Percentiles rank a stretch among this genome's conserved stretches.
These are phyloP conservation scores for Bufotes viridis DNA, from an alignment of 2,797 vertebrate species.

Conservation along the genomic window DNA sequence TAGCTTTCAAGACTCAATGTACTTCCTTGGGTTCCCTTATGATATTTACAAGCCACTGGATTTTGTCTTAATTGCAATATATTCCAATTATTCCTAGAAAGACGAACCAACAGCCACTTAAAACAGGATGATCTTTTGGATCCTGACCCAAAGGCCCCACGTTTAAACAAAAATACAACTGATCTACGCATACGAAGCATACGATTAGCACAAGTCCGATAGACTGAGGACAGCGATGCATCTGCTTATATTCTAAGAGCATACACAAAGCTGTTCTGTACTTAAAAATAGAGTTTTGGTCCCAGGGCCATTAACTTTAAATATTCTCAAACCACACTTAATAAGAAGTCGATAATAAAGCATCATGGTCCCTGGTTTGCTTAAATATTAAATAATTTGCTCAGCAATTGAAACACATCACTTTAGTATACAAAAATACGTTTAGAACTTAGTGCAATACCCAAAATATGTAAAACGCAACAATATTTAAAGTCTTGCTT, in stretches of 20 bases:
- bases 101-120: not conserved
- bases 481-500: conserved; percentile 57
- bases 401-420: conserved; percentile 37
- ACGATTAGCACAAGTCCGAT: not conserved
- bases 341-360: conserved; percentile 16
- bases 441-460: conserved; percentile 54
- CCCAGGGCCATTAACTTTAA: not conserved
- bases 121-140: not conserved
- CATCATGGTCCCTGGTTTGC: conserved; percentile 17
- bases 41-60: not conserved
- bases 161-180: not conserved
- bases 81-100: not conserved
- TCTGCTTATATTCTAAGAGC: conserved; percentile 1
- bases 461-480: conserved; percentile 59
- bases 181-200: not conserved
- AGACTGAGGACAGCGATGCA: not conserved
- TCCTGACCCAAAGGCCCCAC: not conserved
- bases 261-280: conserved; percentile 18
- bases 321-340: not conserved
- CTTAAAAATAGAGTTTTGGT: conserved; percentile 21
- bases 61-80: not conserved
- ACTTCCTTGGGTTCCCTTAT: not conserved
- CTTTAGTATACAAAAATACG: conserved; percentile 50
- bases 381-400: conserved; percentile 46
- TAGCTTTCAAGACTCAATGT: too few relatives aligned